Base-by-base conservation (phyloP, 1,140 invertebrate genomes). In the Orius insidiosus region DNA sequence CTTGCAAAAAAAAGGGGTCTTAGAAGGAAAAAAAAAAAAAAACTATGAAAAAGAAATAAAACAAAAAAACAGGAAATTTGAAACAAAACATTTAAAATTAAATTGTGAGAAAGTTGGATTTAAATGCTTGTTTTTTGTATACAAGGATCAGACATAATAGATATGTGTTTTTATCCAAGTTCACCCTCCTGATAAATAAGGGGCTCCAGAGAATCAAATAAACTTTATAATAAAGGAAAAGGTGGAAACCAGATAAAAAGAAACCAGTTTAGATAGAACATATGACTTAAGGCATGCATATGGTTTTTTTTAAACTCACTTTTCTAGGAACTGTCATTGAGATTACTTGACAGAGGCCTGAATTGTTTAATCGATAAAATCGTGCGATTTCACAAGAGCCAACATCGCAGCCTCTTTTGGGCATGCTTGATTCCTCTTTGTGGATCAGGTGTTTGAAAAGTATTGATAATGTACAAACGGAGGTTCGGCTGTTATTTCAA, bases 401-500 rank as follows among this genome's bases (percentile, higher is more conserved):
- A 34, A 93, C 84, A 65, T 97, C 92, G 66, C 87, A 85, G 49
- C 95, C 95, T 59, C 95, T 71, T 69, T 99, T 98, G 51, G 92
- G 92, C 93, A 98, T 98, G 74, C 92, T 83, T 50, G 92, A 98
- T 85, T 58, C 92, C 94, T 71, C 94, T 72, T 63, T 98, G 95
- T 43, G 95, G 94, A 64, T 95, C 88, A 14, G 86, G 84, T 24
- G 87, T 90, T 72, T 90, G 79, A 71, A 90, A 86, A 58, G 90
- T 95, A 68, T 92, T 98, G 58, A 98, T 95, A 98, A 63, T 98
- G 92, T 40, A 96, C 86, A 63, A 90, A 96, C 0, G 93, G 90
- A 24, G 85, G 79, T 60, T 97, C 92, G 1, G 89, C 79, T 15
- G 87, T 95, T 54, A 98, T 87, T 76, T 98, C 84, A 60, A 81